Percentiles rank a stretch among this genome's conserved stretches.
Conservation (phyloP, 2,797 vertebrate genomes). For the Austrolebias charrua region DNA sequence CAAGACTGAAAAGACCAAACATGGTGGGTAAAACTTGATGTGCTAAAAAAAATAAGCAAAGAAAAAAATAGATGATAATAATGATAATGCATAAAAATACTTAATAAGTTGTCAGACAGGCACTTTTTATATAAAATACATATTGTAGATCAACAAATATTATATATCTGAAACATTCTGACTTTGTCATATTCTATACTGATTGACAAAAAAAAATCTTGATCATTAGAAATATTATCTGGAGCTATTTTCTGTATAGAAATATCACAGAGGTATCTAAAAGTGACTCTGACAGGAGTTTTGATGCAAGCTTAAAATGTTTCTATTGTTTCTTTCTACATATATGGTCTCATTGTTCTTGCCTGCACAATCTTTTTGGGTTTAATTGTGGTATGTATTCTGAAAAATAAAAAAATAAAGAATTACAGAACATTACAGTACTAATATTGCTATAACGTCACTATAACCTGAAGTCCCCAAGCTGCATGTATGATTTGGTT, state of each 20-base stretch:
- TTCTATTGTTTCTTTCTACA: background rate
- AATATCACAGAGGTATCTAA: background rate
- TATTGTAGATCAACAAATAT: background rate
- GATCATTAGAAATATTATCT: too few relatives aligned
- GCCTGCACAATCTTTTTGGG: background rate
- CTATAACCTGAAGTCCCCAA: constrained; percentile 22
- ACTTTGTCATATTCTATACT: too few relatives aligned
- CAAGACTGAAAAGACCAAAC: constrained; percentile 8
- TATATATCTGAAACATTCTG: too few relatives aligned
- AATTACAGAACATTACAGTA: constrained; percentile 5
- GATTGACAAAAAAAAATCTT: too few relatives aligned
- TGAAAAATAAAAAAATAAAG: too few relatives aligned
- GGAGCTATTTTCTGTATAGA: too few relatives aligned
- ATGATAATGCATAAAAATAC: background rate
- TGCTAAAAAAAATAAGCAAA: background rate
- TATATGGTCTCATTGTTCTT: background rate
- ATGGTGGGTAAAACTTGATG: constrained; percentile 9
- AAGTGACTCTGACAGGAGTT: background rate
- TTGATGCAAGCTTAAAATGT: background rate
- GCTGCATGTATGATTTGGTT: constrained; percentile 34
- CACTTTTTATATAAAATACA: background rate
- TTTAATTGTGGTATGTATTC: constrained; percentile 4
- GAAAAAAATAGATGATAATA: constrained; percentile 16
- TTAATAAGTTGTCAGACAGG: background rate
- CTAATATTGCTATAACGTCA: constrained; percentile 12